These are phyloP conservation scores for Lypha dubia DNA, from an alignment of 2,888 invertebrate species.

Conservation along the genomic window DNA sequence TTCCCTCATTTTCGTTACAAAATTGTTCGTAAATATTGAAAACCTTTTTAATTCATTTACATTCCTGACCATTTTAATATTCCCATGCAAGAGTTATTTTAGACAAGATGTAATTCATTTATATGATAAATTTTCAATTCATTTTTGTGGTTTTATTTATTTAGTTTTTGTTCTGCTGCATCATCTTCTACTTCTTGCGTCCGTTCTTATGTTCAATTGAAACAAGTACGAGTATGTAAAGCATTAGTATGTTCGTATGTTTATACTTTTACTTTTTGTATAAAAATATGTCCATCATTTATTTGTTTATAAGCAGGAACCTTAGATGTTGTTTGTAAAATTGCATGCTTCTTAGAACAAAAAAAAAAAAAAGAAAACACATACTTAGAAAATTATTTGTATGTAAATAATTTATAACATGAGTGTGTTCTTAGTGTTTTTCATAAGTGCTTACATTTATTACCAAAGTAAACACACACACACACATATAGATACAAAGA, in stretches of 20 bases:
- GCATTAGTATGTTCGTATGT: constrained; percentile 8
- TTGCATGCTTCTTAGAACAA: not conserved
- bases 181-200: constrained; percentile 12
- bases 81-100: constrained; percentile 30
- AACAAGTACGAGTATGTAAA: constrained; percentile 9
- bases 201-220: not conserved
- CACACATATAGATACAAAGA: not conserved
- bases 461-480: constrained; percentile 7
- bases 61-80: not conserved
- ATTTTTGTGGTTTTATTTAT: constrained; percentile 48
- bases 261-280: constrained; percentile 15
- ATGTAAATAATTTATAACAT: constrained; percentile 46
- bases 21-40: not conserved
- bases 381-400: constrained; percentile 22
- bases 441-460: constrained; percentile 1
- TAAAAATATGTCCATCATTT: constrained; percentile 67
- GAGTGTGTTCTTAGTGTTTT: constrained; percentile 5
- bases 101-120: constrained; percentile 54
- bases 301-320: constrained; percentile 18
- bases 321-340: not conserved
- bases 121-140: constrained; percentile 59
- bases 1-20: no score
- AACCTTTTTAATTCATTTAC: constrained; percentile 5
- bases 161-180: not conserved
- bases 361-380: not conserved